phyloP scores from a whole-genome alignment of 2,797 vertebrate species.

The Anniella stebbinsi region DNA sequence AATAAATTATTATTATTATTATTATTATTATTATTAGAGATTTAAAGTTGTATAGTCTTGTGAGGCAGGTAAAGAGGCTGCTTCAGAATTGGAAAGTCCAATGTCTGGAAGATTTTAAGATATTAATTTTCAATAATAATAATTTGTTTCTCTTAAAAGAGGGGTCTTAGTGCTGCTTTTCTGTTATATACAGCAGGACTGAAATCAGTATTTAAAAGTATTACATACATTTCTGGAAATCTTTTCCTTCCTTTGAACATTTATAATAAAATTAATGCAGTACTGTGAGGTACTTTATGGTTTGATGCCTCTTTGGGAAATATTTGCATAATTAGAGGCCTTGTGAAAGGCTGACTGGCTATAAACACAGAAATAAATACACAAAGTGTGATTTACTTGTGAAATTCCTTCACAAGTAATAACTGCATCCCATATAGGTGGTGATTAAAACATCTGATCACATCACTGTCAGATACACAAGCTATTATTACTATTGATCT shows the following conservation, averaged over 20 bases:
- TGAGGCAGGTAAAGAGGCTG: neutral
- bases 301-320: neutral
- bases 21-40: no score
- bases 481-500: slow-evolving; percentile 37
- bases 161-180: neutral
- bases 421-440: slow-evolving; percentile 40
- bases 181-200: neutral
- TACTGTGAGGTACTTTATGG: neutral
- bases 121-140: slow-evolving; percentile 22
- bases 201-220: neutral
- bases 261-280: neutral
- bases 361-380: neutral
- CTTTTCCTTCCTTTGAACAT: neutral
- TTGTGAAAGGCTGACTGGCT: neutral
- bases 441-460: slow-evolving; percentile 55
- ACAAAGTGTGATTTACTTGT: neutral
- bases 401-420: slow-evolving; percentile 13
- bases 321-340: neutral
- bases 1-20: no score
- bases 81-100: neutral
- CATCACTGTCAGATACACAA: slow-evolving; percentile 54
- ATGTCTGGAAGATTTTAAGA: slow-evolving; percentile 10
- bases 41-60: neutral
- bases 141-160: slow-evolving; percentile 2
- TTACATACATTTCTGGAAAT: neutral